phyloP scores from a whole-genome alignment of 2,797 vertebrate species.

The Natrix natrix region DNA sequence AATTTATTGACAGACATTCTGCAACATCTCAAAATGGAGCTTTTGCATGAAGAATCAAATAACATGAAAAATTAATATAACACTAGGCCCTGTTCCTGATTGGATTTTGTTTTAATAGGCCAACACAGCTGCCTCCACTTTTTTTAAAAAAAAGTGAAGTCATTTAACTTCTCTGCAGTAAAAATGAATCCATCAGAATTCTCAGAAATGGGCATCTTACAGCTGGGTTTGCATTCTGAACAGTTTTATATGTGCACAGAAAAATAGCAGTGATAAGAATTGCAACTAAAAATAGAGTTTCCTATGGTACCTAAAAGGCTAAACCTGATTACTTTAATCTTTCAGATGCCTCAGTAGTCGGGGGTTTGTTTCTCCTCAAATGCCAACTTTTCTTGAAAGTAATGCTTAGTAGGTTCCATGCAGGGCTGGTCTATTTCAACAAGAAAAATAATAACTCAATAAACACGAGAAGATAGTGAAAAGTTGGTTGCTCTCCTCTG shows the following conservation, averaged over 20 bases:
- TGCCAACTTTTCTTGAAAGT: not conserved
- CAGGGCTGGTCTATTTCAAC: not conserved
- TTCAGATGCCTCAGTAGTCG: not conserved
- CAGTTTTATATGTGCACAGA: not conserved
- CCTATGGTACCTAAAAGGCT: not conserved
- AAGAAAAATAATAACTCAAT: not conserved
- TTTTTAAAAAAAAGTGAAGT: not conserved
- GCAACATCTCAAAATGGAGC: not conserved
- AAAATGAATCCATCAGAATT: not conserved
- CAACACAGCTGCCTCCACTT: not conserved
- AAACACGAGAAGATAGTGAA: not conserved
- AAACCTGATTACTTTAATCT: not conserved
- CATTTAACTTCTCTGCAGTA: not conserved
- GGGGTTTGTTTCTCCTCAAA: not conserved
- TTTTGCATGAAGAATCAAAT: not conserved
- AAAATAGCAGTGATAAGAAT: not conserved
- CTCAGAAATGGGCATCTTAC: no score
- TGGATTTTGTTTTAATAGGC: not conserved
- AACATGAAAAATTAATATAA: not conserved
- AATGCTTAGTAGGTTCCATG: not conserved
- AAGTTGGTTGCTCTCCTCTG: not conserved
- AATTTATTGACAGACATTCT: not conserved
- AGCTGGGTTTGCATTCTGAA: not conserved
- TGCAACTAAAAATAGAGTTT: not conserved
- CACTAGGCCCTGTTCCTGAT: not conserved